Evolutionary conservation across 2,888 invertebrate genomes (phyloP).

Genomic region (Pimpla rufipes): DNA sequence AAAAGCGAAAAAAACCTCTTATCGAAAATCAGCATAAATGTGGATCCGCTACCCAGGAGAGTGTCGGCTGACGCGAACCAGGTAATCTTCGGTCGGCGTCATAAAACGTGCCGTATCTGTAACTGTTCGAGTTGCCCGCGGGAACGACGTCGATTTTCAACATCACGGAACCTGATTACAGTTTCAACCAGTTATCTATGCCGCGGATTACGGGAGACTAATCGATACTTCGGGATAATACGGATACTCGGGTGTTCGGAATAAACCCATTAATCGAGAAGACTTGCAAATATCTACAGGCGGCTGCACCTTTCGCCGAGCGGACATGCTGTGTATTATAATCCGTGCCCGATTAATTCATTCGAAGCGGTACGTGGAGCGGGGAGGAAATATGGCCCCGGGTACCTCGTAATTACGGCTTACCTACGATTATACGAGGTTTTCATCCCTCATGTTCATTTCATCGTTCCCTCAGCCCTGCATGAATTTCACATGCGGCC

Average conservation of each 20-base stretch:
- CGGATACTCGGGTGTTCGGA: too few species aligned
- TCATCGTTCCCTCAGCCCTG: slow-evolving; percentile 28
- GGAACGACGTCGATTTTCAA: not conserved
- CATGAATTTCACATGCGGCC: slow-evolving; percentile 19
- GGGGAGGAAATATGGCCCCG: not conserved
- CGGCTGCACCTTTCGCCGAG: not conserved
- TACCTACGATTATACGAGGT: slow-evolving; percentile 33
- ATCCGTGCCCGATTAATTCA: slow-evolving; percentile 25
- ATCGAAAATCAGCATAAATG: too few species aligned
- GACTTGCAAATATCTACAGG: not conserved
- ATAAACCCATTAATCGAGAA: not conserved
- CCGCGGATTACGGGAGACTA: not conserved
- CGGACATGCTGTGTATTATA: not conserved
- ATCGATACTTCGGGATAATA: slow-evolving; percentile 6
- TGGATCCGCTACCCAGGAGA: too few species aligned
- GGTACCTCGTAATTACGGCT: slow-evolving; percentile 24
- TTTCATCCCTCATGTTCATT: slow-evolving; percentile 47
- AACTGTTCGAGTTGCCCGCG: not conserved
- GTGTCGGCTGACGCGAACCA: too few species aligned
- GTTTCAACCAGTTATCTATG: not conserved
- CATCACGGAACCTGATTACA: not conserved
- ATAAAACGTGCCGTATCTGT: too few species aligned
- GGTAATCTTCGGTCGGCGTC: too few species aligned
- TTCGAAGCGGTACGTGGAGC: slow-evolving; percentile 11
- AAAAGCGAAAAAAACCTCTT: too few species aligned